A percentile compares a stretch with the other conserved stretches of the same genome.
phyloP scores from a whole-genome alignment of 92 coral and sea anemone species.

The Siderastrea radians region DNA sequence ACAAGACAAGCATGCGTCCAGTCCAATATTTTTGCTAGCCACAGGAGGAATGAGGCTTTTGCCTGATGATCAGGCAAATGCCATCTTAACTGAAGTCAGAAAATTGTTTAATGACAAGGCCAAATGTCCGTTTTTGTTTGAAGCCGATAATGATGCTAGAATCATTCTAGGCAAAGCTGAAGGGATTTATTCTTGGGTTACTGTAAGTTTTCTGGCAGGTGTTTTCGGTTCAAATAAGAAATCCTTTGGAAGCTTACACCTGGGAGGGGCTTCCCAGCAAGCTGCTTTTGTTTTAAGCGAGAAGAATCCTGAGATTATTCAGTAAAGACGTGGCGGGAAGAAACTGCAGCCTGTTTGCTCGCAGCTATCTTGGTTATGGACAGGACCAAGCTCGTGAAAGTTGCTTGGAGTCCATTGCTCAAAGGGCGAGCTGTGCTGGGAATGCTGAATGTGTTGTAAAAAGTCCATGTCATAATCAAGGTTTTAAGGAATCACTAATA shows the following conservation, averaged over 20 bases:
- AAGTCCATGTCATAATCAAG: conserved; percentile 65
- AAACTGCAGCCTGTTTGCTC: conserved; percentile 35
- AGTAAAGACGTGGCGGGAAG: conserved; percentile 31
- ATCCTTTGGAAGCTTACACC: conserved; percentile 30
- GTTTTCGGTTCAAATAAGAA: conserved; percentile 4
- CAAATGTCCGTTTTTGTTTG: conserved; percentile 51
- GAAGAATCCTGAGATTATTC: background rate
- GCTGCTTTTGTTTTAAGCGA: conserved; percentile 24
- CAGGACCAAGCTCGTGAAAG: background rate
- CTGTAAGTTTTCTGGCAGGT: conserved; percentile 53
- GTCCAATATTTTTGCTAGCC: conserved; percentile 53
- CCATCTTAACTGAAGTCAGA: conserved; percentile 44
- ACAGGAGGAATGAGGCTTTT: conserved; percentile 75
- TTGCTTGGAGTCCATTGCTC: conserved; percentile 17
- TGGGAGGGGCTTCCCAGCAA: conserved; percentile 67
- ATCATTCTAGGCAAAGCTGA: conserved; percentile 61
- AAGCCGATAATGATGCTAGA: conserved; percentile 16
- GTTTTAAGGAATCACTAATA: conserved; percentile 11
- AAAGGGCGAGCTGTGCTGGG: background rate
- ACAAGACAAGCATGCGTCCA: background rate
- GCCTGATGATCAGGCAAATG: conserved; percentile 29
- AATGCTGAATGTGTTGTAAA: conserved; percentile 4
- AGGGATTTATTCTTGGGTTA: background rate
- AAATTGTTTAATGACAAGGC: background rate
- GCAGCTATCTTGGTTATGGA: background rate